These are phyloP conservation scores for Notechis scutatus DNA, from an alignment of 2,113 vertebrate genomes.

Conservation along the genomic window DNA sequence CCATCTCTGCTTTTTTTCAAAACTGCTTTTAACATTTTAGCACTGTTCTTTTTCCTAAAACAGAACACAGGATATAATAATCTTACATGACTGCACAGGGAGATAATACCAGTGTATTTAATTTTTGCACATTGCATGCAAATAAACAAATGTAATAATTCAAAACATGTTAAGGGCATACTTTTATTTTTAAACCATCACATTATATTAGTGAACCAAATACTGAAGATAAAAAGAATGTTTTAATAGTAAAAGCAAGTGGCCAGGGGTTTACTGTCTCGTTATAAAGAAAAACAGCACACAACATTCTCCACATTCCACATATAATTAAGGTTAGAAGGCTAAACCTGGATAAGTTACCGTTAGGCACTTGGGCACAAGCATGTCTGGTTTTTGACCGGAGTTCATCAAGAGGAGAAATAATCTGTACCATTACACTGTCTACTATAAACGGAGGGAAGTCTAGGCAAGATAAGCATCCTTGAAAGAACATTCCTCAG, in stretches of 20 bases:
- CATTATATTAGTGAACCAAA: background rate
- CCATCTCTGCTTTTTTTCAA: conserved; percentile 95
- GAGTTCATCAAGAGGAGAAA: conserved; percentile 24
- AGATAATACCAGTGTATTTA: background rate
- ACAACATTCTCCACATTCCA: conserved; percentile 80
- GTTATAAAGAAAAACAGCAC: conserved; percentile 70
- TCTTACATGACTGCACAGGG: conserved; percentile 6
- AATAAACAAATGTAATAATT: background rate
- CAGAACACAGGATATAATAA: conserved; percentile 43
- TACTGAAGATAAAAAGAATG: conserved; percentile 40
- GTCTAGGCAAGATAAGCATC: background rate
- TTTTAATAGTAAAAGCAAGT: conserved; percentile 73
- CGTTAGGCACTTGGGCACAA: conserved; percentile 18
- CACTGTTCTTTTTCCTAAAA: conserved; percentile 52
- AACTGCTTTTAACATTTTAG: conserved; percentile 93
- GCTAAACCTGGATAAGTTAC: conserved; percentile 62
- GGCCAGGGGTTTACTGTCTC: conserved; percentile 70
- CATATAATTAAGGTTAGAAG: conserved; percentile 75
- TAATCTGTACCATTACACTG: background rate
- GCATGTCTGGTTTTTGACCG: conserved; percentile 7
- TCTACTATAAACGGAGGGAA: conserved; percentile 24
- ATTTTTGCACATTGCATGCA: background rate
- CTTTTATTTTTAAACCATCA: conserved; percentile 29
- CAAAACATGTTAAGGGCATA: conserved; percentile 18
- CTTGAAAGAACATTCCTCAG: background rate